Evolutionary conservation across 1,140 invertebrate genomes (phyloP), one percentile per base, ranked within the genome.

Genomic region (Drosophila kurseongensis): DNA sequence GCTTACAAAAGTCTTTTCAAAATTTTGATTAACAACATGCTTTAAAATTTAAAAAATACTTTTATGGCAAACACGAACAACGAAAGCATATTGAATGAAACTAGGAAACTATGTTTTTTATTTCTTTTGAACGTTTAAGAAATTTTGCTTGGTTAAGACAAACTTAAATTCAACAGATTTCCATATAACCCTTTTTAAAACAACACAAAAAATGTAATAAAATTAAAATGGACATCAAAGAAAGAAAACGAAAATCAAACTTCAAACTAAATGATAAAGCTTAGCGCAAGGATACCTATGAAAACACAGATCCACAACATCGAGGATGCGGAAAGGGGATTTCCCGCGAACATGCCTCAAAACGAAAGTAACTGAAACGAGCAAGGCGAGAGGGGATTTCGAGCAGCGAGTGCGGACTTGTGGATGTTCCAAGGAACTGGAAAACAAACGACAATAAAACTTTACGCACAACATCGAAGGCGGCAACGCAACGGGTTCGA

Each of bases 241-340:
- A 56, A 63, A 45, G 9, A 10, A 10, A 44, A 16, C 2, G 8
- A 55, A 61, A 42, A 52, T 12, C 13, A 48, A 6, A 47, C 16
- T 16, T 0, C 2, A 47, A 12, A 67, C 5, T 13, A 52, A 62
- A 56, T 23, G 10, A 66, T 45, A 75, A 78, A 42, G 54, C 51
- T 52, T 47, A 58, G 78, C 62, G 54, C 27, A 66, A 81, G 75
- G 45, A 82, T 81, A 90, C 85, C 85, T 90, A 88, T 63, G 45
- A 57, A 51, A 82, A 91, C 90, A 91, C 75, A 83, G 88, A 90
- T 91, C 88, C 90, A 91, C 90, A 91, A 91, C 90, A 91, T 86
- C 90, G 81, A 91, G 86, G 85, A 86, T 91, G 79, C 83, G 84
- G 78, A 81, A 80, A 81, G 61, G 57, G 59, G 58, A 62, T 52